phyloP scores from a whole-genome alignment of 2,797 vertebrate species.

The Eidolon dupreanum region DNA sequence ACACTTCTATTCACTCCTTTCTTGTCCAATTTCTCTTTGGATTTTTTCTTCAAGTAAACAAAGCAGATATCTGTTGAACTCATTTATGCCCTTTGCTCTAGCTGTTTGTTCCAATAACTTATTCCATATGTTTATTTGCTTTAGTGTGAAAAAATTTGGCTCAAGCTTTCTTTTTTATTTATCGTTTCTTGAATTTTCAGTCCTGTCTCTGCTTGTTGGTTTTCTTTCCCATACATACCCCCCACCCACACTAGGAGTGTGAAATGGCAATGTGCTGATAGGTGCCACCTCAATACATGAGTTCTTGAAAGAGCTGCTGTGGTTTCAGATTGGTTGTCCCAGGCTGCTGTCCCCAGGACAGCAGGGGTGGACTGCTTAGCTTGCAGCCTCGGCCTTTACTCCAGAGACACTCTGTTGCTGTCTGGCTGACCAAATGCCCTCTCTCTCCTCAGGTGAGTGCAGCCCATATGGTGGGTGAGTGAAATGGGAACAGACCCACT shows the following conservation, averaged over 20 bases:
- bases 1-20: not conserved
- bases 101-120: slow-evolving; percentile 78
- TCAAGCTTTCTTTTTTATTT: slow-evolving; percentile 69
- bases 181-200: slow-evolving; percentile 74
- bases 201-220: slow-evolving; percentile 37
- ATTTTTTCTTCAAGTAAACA: slow-evolving; percentile 42
- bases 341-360: not conserved
- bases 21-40: not conserved
- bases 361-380: not conserved
- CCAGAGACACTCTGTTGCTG: not conserved
- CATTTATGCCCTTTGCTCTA: slow-evolving; percentile 77
- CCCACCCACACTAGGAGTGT: not conserved
- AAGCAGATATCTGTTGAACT: slow-evolving; percentile 78
- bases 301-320: not conserved
- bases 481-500: not conserved
- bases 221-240: not conserved
- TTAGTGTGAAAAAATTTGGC: slow-evolving; percentile 72
- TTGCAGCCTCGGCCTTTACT: not conserved
- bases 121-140: slow-evolving; percentile 81
- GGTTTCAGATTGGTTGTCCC: not conserved
- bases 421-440: not conserved
- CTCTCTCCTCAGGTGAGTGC: not conserved
- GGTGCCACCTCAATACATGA: not conserved
- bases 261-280: not conserved
- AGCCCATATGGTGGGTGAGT: not conserved